These are phyloP conservation scores for Dendrophyllia cribrosa DNA, from an alignment of 64 coral and sea anemone genomes.

Conservation along the genomic window DNA sequence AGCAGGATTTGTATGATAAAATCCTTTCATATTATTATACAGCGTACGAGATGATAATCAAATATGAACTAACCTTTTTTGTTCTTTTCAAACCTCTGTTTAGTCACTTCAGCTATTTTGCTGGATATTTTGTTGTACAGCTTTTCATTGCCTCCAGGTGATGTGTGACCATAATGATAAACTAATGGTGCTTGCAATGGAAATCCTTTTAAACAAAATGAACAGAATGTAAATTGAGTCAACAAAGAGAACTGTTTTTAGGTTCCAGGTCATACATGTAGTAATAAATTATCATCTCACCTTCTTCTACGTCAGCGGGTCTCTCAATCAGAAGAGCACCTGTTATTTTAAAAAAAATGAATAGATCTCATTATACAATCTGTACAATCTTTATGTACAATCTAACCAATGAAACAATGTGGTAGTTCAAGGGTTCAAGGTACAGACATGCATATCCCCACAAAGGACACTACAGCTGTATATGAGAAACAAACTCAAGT, in stretches of 20 bases:
- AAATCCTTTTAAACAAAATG: constrained; percentile 71
- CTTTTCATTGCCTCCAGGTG: constrained; percentile 87
- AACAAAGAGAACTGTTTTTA: constrained; percentile 1
- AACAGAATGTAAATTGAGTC: neutral
- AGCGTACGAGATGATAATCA: no score
- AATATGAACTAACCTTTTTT: constrained; percentile 64
- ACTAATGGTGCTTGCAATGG: constrained; percentile 96
- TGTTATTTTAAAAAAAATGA: neutral
- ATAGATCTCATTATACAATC: neutral
- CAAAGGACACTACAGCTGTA: no score
- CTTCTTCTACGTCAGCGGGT: constrained; percentile 93
- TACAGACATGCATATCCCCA: no score
- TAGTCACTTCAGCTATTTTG: constrained; percentile 87
- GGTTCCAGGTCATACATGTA: no score
- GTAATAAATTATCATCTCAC: neutral
- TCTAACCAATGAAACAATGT: no score
- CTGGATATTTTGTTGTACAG: constrained; percentile 90
- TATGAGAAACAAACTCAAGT: no score
- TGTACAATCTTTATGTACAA: neutral
- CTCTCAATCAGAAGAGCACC: constrained; percentile 97
- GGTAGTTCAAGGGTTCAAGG: no score
- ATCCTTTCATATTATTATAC: no score
- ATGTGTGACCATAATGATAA: constrained; percentile 91
- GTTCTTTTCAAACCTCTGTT: constrained; percentile 88
- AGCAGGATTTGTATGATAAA: no score